Evolutionary conservation across 2,888 invertebrate species (phyloP), one percentile per base, ranked within the genome.

Genomic region (Caenorhabditis sp.): DNA sequence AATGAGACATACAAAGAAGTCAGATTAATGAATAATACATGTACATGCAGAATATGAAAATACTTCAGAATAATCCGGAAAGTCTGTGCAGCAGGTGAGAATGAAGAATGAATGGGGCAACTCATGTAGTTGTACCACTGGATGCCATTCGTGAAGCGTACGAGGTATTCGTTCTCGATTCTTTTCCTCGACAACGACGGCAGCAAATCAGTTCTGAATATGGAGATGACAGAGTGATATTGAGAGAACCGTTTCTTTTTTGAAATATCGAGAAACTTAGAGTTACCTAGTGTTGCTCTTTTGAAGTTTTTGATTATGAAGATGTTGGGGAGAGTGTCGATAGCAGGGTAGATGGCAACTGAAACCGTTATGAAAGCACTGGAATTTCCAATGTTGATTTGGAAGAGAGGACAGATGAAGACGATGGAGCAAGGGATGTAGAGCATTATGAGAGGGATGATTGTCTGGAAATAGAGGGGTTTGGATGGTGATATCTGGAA

Each of bases 321-420:
- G n/a, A 75, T 44, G 14, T 44, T 75, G 3, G 75, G 75, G 47
- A 75, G 66, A 22, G 75, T 66, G 35, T 75, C 66, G 26, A 75
- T 49, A 8, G 75, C 56, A 7, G 75, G 75, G 14, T 75, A 66
- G n/a, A 75, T 22, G 6, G 68, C 76, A n/a, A 68, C 68, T 0
- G 68, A 68, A 5, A 51, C 58, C 6, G 59, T 76, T 16, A 76
- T 76, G 41, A 76, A 68, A 2, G 59, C 47, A 28, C 76, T 76
- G 26, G 24, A 44, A 51, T 61, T 68, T 22, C 76, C 68, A 49
- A 76, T 68, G 58, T 68, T 59, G 5, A 59, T 38, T 19, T 61
- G 68, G 31, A 76, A 31, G 0, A 68, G 38, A 2, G 76, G 58
- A 8, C 58, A 68, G 24, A 68, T 28, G 68, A 58, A 58, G 19